phyloP scores from a whole-genome alignment of 2,888 invertebrate species.

The Limulus polyphemus region DNA sequence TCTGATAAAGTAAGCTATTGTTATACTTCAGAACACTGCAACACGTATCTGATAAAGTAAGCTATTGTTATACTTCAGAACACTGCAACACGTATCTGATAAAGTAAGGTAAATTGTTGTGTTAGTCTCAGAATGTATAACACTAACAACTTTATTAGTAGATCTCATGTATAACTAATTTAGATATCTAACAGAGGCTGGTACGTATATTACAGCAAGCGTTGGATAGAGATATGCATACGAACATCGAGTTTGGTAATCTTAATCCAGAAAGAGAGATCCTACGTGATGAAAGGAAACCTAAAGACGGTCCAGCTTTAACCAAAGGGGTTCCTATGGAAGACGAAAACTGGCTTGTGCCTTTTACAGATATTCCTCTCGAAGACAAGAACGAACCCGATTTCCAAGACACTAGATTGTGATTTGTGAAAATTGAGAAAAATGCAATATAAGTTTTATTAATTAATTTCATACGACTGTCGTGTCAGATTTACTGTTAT shows the following conservation, averaged over 20 bases:
- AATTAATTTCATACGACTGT: too few species aligned
- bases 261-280: slow-evolving; percentile 14
- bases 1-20: too few species aligned
- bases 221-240: slow-evolving; percentile 11
- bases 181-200: background rate
- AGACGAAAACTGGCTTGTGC: slow-evolving; percentile 20
- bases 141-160: too few species aligned
- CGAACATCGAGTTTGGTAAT: slow-evolving; percentile 12
- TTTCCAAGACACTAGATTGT: slow-evolving; percentile 19
- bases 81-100: too few species aligned
- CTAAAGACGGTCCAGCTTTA: background rate
- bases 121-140: too few species aligned
- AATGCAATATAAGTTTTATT: too few species aligned
- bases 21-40: too few species aligned
- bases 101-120: too few species aligned
- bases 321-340: background rate
- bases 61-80: too few species aligned
- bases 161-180: too few species aligned
- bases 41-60: too few species aligned
- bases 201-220: slow-evolving; percentile 5
- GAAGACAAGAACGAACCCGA: slow-evolving; percentile 14
- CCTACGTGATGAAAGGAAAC: slow-evolving; percentile 13
- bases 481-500: too few species aligned
- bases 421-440: background rate
- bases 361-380: slow-evolving; percentile 14